phyloP scores from a whole-genome alignment of 1,140 invertebrate genomes.

The Drosophila sp. region DNA sequence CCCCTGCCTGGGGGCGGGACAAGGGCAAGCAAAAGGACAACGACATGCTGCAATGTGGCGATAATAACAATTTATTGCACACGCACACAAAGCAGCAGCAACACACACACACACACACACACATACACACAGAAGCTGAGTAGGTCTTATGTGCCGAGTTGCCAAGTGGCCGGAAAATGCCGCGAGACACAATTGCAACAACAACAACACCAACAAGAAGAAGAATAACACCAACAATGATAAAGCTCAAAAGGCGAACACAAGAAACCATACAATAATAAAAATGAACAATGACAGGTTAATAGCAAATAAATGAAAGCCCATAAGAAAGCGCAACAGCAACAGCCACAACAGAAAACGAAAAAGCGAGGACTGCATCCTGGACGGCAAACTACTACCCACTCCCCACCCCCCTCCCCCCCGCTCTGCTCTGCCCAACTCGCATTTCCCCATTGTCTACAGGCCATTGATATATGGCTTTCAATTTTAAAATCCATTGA shows the following conservation, averaged over 20 bases:
- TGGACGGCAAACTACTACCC: slow-evolving; percentile 23
- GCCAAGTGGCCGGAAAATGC: slow-evolving; percentile 70
- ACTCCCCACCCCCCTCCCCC: background rate
- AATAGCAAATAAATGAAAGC: slow-evolving; percentile 83
- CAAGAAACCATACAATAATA: slow-evolving; percentile 69
- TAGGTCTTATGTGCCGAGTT: slow-evolving; percentile 49
- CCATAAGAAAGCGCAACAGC: slow-evolving; percentile 67
- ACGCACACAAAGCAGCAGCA: slow-evolving; percentile 53
- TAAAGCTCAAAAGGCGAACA: slow-evolving; percentile 38
- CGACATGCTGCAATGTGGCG: slow-evolving; percentile 79
- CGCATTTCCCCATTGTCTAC: slow-evolving; percentile 35
- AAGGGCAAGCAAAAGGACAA: slow-evolving; percentile 39
- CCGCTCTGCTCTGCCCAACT: background rate
- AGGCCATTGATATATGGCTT: slow-evolving; percentile 80
- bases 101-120: slow-evolving; percentile 30
- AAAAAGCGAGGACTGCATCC: slow-evolving; percentile 11
- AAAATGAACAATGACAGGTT: slow-evolving; percentile 83
- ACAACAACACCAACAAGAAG: slow-evolving; percentile 31
- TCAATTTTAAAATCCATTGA: slow-evolving; percentile 82
- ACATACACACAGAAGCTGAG: slow-evolving; percentile 19
- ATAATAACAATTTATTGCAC: slow-evolving; percentile 83
- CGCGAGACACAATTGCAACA: slow-evolving; percentile 73
- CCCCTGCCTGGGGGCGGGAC: slow-evolving; percentile 43
- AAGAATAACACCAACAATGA: slow-evolving; percentile 15
- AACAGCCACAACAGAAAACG: slow-evolving; percentile 39